Evolutionary conservation across 2,113 vertebrate genomes (phyloP).

Genomic region (Paramormyrops kingsleyae): DNA sequence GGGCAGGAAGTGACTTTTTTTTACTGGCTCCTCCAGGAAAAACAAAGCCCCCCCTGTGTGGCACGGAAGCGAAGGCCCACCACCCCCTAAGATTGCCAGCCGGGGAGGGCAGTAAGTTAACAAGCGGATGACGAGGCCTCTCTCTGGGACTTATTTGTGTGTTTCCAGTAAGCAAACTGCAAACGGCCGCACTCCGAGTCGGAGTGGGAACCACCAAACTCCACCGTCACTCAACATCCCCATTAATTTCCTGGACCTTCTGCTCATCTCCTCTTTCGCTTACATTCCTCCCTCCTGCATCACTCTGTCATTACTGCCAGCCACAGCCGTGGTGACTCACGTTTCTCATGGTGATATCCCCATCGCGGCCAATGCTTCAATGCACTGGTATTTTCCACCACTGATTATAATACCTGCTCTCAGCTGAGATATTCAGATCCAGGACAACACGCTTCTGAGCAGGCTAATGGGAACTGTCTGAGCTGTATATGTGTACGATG

Average conservation of each 20-base stretch:
- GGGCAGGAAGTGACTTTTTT: neutral
- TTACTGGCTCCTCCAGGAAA: neutral
- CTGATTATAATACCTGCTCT: neutral
- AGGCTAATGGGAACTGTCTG: neutral
- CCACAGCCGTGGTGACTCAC: neutral
- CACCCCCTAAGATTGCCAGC: neutral
- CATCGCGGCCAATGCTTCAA: neutral
- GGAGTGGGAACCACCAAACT: neutral
- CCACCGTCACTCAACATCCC: neutral
- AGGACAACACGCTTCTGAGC: neutral
- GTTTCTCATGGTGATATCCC: neutral
- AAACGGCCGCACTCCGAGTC: neutral
- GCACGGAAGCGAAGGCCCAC: neutral
- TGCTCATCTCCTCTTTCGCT: neutral
- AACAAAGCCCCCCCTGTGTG: neutral
- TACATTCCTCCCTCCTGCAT: neutral
- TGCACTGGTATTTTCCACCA: neutral
- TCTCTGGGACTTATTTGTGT: conserved; percentile 10
- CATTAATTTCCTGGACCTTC: neutral
- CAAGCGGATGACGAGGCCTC: conserved; percentile 6
- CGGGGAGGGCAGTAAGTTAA: neutral
- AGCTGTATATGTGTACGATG: neutral
- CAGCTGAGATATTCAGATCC: neutral
- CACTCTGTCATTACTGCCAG: neutral
- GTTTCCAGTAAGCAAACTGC: neutral